Base-by-base conservation (phyloP, 2,888 invertebrate genomes). In the Apantesis nais region DNA sequence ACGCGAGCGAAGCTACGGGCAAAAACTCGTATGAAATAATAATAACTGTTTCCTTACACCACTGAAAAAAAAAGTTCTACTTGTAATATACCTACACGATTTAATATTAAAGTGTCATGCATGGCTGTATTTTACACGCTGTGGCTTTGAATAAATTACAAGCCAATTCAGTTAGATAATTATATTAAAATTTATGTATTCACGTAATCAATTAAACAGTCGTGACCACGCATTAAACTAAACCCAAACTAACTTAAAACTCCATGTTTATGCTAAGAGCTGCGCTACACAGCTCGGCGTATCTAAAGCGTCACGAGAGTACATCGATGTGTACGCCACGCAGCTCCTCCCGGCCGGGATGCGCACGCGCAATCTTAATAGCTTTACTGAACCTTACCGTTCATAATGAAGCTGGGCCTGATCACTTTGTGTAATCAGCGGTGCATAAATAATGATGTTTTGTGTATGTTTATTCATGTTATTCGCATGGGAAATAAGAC, bases 311-410 rank as follows among this genome's bases (percentile, higher is more conserved):
- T 68, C 41, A 16, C 58, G 34, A 66, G 37, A 37, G 58, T 55
- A 22, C 48, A 48, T 25, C 37, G n/a, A 22, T 2, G 41, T 29
- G 39, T 44, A 31, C 25, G 29, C 41, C 11, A 44, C 60, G 69
- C 70, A 60, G 55, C 55, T 39, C 25, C 25, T 12, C 29, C 31
- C 34, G 66, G 41, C 19, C 31, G 61, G 19, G 52, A 34, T 68
- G 74, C 74, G 62, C 79, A 55, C 69, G 70, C 79, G 66, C 75
- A 74, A 79, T 80, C 82, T 82, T 80, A 82, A 80, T 82, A 70
- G 66, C 55, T 55, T 14, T 34, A 67, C 41, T 12, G 62, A 66
- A 67, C 55, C 62, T 4, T 70, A 66, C 70, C 62, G 66, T 62
- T 58, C 58, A 25, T 70, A 70, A 70, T 67, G 70, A 67, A 67